A percentile compares a stretch with the other conserved stretches of the same genome.
These are phyloP conservation scores for Trinorchestia longiramus DNA, from an alignment of 1,140 invertebrate species.

Conservation along the genomic window DNA sequence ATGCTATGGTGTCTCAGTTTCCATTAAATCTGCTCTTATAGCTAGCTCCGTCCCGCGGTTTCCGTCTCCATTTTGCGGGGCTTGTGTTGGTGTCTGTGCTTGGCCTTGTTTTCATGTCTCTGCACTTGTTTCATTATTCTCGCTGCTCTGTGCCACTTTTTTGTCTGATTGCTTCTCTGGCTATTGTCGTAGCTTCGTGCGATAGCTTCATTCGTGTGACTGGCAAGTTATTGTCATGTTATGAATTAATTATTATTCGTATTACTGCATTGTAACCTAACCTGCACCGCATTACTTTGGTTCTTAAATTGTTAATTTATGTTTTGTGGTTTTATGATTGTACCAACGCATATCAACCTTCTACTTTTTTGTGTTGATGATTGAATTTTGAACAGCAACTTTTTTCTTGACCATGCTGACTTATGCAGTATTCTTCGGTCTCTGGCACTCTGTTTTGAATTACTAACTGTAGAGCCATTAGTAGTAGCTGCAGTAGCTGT, in stretches of 20 bases:
- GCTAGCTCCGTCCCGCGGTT: no score
- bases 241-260: neutral
- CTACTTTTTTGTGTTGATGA: neutral
- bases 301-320: neutral
- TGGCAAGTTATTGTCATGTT: neutral
- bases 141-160: neutral
- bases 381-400: neutral
- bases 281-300: no score
- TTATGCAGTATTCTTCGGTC: neutral
- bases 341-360: neutral
- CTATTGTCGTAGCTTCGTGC: neutral
- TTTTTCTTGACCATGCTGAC: neutral
- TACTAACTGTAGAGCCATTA: neutral
- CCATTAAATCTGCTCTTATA: no score
- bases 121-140: neutral
- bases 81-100: neutral
- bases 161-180: neutral
- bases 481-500: conserved; percentile 41
- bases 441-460: neutral
- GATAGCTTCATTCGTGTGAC: neutral
- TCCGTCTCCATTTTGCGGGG: neutral
- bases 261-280: neutral
- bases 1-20: neutral
- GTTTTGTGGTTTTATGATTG: neutral
- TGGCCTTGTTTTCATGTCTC: neutral